Base-by-base conservation (phyloP, 2,888 invertebrate genomes). In the Hypselothyrea guttata region DNA sequence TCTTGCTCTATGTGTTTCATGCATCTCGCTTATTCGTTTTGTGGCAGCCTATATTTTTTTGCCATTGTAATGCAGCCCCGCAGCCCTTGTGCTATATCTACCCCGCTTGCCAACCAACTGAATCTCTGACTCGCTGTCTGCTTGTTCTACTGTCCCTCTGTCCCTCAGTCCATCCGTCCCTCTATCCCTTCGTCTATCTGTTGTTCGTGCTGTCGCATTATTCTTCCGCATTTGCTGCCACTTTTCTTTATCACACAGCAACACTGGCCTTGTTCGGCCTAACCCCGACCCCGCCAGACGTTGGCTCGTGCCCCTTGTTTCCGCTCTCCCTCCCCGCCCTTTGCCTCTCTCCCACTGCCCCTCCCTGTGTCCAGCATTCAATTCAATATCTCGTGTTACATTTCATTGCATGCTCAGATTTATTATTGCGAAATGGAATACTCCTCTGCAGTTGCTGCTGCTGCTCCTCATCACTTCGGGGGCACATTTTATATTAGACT, bases 351-450 rank as follows among this genome's bases (percentile, higher is more conserved):
- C 8, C 28, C 5, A 4, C 22, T 22, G 22, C 22, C 22, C 5
- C 22, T 22, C 22, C 22, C 5, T 5, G 22, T 22, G 22, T 55
- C 27, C 70, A 47, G 61, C 71, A 85, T 71, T 69, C 66, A 81
- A 85, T 85, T 85, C 74, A 86, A 86, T 85, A 85, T 84, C 81
- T 86, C 81, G 82, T 78, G 76, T 76, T 78, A 84, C 84, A 86
- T 82, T 84, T 86, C 84, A 81, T 84, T 84, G 82, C 72, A 75
- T 75, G 81, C 66, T 52, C 75, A 82, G 79, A 84, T 84, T 84
- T 84, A 86, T 85, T 74, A 69, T 64, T 71, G 71, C 57, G 59
- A 65, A 66, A 74, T 58, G 55, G 41, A 42, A 34, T 47, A 57
- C 30, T 48, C 59, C n/a, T 34, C 31, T 60, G 56, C 56, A 53